phyloP scores from a whole-genome alignment of 2,113 vertebrate species.

The Mus pahari region DNA sequence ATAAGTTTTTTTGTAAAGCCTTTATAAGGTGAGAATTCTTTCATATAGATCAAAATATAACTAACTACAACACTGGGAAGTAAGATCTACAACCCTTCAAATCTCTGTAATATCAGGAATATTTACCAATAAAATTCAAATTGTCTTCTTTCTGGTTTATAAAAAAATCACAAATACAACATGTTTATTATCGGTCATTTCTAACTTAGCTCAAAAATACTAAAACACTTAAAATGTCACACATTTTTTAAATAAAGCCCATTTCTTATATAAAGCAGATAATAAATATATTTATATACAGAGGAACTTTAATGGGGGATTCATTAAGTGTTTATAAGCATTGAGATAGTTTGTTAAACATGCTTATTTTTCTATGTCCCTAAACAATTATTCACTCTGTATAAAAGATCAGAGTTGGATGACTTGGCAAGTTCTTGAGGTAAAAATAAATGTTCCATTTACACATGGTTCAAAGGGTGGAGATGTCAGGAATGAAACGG shows the following conservation, averaged over 20 bases:
- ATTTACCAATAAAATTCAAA: conserved; percentile 13
- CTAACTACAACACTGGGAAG: neutral
- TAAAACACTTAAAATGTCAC: neutral
- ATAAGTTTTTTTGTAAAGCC: neutral
- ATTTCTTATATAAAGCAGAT: neutral
- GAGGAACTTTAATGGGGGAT: conserved; percentile 36
- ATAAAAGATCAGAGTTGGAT: conserved; percentile 73
- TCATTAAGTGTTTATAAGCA: conserved; percentile 59
- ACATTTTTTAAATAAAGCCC: conserved; percentile 2
- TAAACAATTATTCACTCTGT: conserved; percentile 38
- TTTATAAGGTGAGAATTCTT: neutral
- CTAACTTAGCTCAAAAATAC: neutral
- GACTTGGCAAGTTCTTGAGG: conserved; percentile 73
- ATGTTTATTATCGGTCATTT: neutral
- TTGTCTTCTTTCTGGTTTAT: conserved; percentile 7
- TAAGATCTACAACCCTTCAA: neutral
- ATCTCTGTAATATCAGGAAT: neutral
- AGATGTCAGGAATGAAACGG: conserved; percentile 59
- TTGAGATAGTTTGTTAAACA: neutral
- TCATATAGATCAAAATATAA: conserved; percentile 5
- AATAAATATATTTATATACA: neutral
- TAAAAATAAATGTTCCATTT: conserved; percentile 81
- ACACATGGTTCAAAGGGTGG: conserved; percentile 71
- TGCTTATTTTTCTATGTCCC: conserved; percentile 32
- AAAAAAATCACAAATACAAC: neutral